A percentile compares a stretch with the other conserved stretches of the same genome.
phyloP scores from a whole-genome alignment of 2,797 vertebrate genomes.

The Sebastiscus albofasciatus region DNA sequence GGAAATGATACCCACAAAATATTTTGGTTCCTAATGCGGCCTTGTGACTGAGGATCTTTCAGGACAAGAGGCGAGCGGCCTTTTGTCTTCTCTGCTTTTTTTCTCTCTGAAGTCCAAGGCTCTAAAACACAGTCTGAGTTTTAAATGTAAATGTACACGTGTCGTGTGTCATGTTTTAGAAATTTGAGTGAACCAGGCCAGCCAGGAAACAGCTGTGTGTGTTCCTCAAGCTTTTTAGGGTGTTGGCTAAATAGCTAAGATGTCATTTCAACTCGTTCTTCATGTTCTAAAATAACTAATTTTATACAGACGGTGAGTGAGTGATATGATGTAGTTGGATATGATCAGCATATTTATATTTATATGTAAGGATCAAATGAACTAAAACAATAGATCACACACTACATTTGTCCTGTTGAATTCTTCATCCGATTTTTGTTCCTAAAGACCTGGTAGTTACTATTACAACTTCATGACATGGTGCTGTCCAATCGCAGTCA shows the following conservation, averaged over 20 bases:
- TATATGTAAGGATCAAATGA: not conserved
- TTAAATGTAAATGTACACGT: not conserved
- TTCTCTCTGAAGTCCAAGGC: not conserved
- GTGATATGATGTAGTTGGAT: not conserved
- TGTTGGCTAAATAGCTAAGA: constrained; percentile 9
- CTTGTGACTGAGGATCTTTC: not conserved
- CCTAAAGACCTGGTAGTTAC: no score
- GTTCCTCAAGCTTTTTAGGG: not conserved
- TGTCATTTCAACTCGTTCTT: not conserved
- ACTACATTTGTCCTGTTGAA: not conserved
- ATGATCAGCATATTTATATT: not conserved
- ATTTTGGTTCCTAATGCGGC: not conserved
- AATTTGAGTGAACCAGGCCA: not conserved
- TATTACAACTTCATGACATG: not conserved
- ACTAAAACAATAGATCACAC: not conserved
- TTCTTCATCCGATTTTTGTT: not conserved
- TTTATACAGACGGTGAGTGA: not conserved
- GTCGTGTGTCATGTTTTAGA: not conserved
- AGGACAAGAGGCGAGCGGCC: not conserved
- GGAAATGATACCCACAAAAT: constrained; percentile 22
- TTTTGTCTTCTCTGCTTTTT: not conserved
- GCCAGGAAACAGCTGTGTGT: constrained; percentile 19
- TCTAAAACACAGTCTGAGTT: not conserved
- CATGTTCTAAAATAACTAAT: not conserved
- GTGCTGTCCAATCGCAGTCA: not conserved